phyloP scores from a whole-genome alignment of 1,140 invertebrate genomes.

The Elymnias hypermnestra region DNA sequence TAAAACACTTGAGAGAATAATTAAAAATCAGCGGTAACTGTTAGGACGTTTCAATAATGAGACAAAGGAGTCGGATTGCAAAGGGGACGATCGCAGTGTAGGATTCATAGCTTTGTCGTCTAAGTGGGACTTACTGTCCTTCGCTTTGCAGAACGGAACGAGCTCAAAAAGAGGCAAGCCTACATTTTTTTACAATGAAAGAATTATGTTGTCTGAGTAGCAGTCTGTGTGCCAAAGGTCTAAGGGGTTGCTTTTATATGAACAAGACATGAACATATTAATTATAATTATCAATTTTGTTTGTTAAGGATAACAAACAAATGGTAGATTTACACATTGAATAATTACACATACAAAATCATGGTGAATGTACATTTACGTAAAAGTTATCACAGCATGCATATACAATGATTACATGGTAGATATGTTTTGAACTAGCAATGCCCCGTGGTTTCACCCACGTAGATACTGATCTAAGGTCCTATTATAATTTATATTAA shows the following conservation, averaged over 20 bases:
- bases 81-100: constrained; percentile 45
- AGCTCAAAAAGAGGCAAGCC: constrained; percentile 16
- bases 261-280: too few species aligned
- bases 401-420: too few species aligned
- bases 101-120: constrained; percentile 42
- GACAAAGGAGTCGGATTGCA: constrained; percentile 34
- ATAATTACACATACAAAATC: too few species aligned
- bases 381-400: too few species aligned
- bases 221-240: not conserved
- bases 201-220: constrained; percentile 19
- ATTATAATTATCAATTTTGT: too few species aligned
- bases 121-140: constrained; percentile 58
- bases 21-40: constrained; percentile 16
- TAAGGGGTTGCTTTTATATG: not conserved
- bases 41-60: constrained; percentile 36
- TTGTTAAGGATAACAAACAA: too few species aligned
- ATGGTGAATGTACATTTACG: too few species aligned
- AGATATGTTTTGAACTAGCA: too few species aligned
- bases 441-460: too few species aligned
- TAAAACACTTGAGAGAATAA: constrained; percentile 10
- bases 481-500: too few species aligned
- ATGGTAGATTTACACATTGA: too few species aligned
- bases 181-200: constrained; percentile 20
- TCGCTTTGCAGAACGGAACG: constrained; percentile 20
- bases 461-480: too few species aligned